Conservation (phyloP, 2,113 vertebrate genomes). For the Calyptomena viridis region DNA sequence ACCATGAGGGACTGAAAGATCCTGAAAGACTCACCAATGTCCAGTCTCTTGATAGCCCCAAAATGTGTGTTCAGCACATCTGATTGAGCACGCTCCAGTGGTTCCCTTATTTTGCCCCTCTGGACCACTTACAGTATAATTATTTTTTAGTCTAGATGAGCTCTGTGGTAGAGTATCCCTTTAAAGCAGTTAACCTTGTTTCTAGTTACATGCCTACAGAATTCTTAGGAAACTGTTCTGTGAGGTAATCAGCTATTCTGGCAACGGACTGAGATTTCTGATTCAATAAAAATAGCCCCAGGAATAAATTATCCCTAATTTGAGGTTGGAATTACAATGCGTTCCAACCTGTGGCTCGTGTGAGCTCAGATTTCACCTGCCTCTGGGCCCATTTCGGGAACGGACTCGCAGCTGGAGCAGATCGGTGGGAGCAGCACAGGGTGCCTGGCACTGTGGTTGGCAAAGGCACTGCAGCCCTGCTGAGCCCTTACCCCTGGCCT, state of each 20-base stretch:
- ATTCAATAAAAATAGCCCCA: conserved; percentile 58
- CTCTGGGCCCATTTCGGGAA: conserved; percentile 33
- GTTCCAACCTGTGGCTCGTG: background rate
- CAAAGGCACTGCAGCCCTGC: background rate
- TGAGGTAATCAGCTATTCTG: conserved; percentile 35
- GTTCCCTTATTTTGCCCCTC: background rate
- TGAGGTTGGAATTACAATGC: conserved; percentile 28
- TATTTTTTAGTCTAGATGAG: background rate
- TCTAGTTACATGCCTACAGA: conserved; percentile 4
- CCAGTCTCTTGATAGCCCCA: background rate
- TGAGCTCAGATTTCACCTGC: conserved; percentile 51
- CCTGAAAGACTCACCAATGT: background rate
- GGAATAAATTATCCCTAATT: conserved; percentile 61
- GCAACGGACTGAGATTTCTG: conserved; percentile 28
- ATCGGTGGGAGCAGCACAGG: background rate
- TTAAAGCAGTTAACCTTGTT: conserved; percentile 42
- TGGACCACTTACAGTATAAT: background rate
- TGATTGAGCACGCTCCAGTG: background rate
- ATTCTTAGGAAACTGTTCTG: background rate
- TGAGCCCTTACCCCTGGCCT: background rate
- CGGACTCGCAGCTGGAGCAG: conserved; percentile 9
- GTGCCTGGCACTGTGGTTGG: background rate
- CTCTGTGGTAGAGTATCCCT: background rate
- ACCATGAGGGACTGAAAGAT: background rate
- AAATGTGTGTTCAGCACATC: background rate